phyloP scores from a whole-genome alignment of 2,797 vertebrate genomes.

The Odontamblyopus rebecca region DNA sequence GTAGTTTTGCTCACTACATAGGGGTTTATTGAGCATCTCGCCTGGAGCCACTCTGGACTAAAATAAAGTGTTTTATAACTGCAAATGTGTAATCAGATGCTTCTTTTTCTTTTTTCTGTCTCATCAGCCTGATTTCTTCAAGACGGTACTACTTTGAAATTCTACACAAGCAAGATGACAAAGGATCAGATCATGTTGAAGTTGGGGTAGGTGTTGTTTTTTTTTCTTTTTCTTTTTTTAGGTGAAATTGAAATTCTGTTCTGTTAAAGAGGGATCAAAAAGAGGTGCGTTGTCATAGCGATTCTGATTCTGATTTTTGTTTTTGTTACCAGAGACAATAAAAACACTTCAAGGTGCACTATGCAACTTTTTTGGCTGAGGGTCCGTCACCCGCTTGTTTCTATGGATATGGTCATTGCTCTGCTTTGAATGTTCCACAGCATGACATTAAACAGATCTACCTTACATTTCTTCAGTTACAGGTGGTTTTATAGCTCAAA shows the following conservation, averaged over 20 bases:
- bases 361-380: too few species aligned
- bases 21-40: slow-evolving; percentile 5
- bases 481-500: too few species aligned
- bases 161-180: slow-evolving; percentile 97
- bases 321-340: too few species aligned
- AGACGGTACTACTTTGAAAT: slow-evolving; percentile 96
- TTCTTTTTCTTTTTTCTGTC: slow-evolving; percentile 9
- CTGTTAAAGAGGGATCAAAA: not conserved
- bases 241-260: not conserved
- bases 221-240: not conserved
- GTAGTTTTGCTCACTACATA: slow-evolving; percentile 17
- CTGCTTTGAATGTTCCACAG: too few species aligned
- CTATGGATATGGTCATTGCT: too few species aligned
- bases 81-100: slow-evolving; percentile 27
- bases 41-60: not conserved
- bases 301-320: not conserved
- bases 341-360: too few species aligned
- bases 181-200: slow-evolving; percentile 95
- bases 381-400: too few species aligned
- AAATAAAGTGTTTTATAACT: not conserved
- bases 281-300: not conserved
- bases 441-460: too few species aligned
- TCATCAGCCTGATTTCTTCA: slow-evolving; percentile 85
- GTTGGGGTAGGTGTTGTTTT: slow-evolving; percentile 87
- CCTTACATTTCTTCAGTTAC: too few species aligned